A percentile compares a stretch with the other conserved stretches of the same genome.
phyloP scores from a whole-genome alignment of 1,140 invertebrate genomes.

The Hormaphis cornu region DNA sequence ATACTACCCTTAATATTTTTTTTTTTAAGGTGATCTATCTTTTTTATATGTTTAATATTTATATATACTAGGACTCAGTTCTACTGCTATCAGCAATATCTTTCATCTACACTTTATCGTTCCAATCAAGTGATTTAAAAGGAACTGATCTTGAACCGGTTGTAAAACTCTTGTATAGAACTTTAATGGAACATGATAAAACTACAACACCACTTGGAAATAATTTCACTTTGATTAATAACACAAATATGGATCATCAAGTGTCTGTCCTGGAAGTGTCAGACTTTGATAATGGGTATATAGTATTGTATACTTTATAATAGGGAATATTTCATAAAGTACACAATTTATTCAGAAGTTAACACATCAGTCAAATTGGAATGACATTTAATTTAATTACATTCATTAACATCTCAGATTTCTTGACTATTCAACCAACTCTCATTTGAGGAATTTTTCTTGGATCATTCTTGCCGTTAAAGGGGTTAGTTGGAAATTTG shows the following conservation, averaged over 20 bases:
- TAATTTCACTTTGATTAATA: background rate
- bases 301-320: background rate
- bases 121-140: constrained; percentile 1
- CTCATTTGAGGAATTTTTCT: too few species aligned
- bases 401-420: too few species aligned
- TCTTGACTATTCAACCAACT: too few species aligned
- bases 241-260: background rate
- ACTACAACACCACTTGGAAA: background rate
- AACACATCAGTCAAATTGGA: too few species aligned
- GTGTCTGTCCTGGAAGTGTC: background rate
- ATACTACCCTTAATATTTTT: background rate
- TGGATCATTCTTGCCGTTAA: too few species aligned
- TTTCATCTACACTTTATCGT: background rate
- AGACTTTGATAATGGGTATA: constrained; percentile 1
- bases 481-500: too few species aligned
- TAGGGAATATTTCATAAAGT: background rate
- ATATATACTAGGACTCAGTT: background rate
- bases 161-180: background rate
- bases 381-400: too few species aligned
- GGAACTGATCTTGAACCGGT: background rate
- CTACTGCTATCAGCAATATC: constrained; percentile 7
- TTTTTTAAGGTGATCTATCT: background rate
- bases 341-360: too few species aligned
- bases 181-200: background rate
- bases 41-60: background rate